Conservation (phyloP, 1,140 invertebrate genomes). For the Drosophila nigromelanica region DNA sequence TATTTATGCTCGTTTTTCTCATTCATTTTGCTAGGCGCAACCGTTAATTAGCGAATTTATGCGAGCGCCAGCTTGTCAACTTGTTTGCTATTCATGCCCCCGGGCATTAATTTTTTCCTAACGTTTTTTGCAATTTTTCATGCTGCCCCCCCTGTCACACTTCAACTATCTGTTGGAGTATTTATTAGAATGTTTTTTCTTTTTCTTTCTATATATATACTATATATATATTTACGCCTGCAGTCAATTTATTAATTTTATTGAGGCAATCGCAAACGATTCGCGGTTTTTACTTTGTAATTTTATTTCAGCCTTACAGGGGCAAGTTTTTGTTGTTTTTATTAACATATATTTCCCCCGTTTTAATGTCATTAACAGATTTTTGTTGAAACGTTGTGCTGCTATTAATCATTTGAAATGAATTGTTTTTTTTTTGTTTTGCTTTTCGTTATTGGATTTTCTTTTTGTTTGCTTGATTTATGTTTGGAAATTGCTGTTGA, state of each 20-base stretch:
- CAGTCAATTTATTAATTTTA: conserved; percentile 66
- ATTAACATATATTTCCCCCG: conserved; percentile 15
- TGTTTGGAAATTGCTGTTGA: conserved; percentile 35
- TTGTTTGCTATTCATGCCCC: conserved; percentile 53
- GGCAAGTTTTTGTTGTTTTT: conserved; percentile 8
- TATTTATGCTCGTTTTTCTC: background rate
- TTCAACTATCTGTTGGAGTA: conserved; percentile 23
- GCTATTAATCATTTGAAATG: conserved; percentile 77
- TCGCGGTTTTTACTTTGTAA: conserved; percentile 44
- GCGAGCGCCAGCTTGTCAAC: conserved; percentile 73
- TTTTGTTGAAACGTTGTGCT: conserved; percentile 61
- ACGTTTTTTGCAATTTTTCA: conserved; percentile 47
- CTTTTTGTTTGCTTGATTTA: conserved; percentile 76
- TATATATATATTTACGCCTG: conserved; percentile 51
- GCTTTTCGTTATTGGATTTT: conserved; percentile 56
- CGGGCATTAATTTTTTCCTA: conserved; percentile 26
- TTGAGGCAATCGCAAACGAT: conserved; percentile 64
- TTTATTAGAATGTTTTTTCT: conserved; percentile 8
- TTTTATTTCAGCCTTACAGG: conserved; percentile 22
- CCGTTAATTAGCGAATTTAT: conserved; percentile 80
- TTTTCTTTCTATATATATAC: conserved; percentile 25
- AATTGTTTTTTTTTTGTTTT: conserved; percentile 47
- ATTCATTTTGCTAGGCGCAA: conserved; percentile 46
- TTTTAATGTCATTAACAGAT: conserved; percentile 77
- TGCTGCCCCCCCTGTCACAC: conserved; percentile 13